A percentile compares a stretch with the other conserved stretches of the same genome.
phyloP scores from a whole-genome alignment of 1,140 invertebrate genomes.

The Lutraria rhynchaena region DNA sequence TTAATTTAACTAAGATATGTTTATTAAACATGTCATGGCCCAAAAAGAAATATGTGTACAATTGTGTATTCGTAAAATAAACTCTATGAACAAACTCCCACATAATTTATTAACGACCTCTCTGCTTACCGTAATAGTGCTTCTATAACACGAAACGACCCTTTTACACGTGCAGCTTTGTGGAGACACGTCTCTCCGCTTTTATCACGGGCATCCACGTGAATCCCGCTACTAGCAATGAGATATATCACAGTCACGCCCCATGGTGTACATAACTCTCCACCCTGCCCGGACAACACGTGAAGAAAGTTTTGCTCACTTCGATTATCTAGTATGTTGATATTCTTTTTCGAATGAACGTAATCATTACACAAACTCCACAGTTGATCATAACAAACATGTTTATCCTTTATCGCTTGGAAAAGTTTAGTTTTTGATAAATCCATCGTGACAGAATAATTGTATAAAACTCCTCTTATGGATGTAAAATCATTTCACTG shows the following conservation, averaged over 20 bases:
- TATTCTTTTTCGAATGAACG: constrained; percentile 43
- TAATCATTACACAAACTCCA: constrained; percentile 46
- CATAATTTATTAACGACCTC: no score
- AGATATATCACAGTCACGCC: constrained; percentile 51
- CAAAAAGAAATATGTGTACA: no score
- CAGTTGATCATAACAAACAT: not conserved
- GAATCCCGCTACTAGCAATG: constrained; percentile 45
- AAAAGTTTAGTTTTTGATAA: constrained; percentile 39
- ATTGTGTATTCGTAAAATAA: no score
- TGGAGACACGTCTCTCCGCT: constrained; percentile 60
- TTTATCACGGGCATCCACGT: constrained; percentile 52
- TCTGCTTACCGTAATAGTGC: constrained; percentile 54
- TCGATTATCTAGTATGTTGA: constrained; percentile 48
- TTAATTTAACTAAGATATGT: no score
- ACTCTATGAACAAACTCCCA: no score
- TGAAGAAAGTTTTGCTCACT: constrained; percentile 51
- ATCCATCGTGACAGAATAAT: no score
- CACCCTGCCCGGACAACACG: constrained; percentile 46
- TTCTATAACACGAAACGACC: constrained; percentile 40
- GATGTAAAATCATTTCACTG: no score
- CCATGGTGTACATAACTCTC: constrained; percentile 1
- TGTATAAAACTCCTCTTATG: no score
- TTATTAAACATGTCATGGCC: no score
- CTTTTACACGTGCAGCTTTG: constrained; percentile 24
- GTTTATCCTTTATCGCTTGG: constrained; percentile 30